phyloP scores from a whole-genome alignment of 2,797 vertebrate species.

The Pangasius krempfi region DNA sequence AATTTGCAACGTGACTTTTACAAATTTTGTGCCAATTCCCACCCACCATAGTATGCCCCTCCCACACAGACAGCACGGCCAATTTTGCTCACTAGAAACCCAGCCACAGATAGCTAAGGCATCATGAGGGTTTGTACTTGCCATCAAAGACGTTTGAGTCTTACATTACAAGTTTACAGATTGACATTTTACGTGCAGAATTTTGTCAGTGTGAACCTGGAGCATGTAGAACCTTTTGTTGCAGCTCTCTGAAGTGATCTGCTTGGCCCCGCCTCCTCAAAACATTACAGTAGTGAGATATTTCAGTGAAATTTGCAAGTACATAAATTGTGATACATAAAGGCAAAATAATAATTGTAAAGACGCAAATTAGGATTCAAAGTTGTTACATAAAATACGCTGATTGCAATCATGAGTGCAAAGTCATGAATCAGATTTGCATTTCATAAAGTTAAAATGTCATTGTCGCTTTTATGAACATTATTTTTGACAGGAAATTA shows the following conservation, averaged over 20 bases:
- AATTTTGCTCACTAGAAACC: background rate
- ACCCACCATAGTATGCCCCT: background rate
- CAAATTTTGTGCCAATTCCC: background rate
- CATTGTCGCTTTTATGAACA: background rate
- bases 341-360: background rate
- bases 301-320: background rate
- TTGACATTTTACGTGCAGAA: no score
- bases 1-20: background rate
- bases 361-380: background rate
- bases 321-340: background rate
- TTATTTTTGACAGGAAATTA: background rate
- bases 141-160: background rate
- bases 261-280: no score
- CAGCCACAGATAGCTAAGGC: background rate
- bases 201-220: background rate
- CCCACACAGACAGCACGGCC: background rate
- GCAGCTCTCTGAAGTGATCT: background rate
- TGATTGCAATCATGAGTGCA: background rate
- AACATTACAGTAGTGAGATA: background rate
- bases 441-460: background rate
- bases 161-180: background rate
- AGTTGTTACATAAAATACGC: background rate
- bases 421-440: background rate
- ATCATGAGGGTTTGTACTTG: background rate
- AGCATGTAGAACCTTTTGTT: background rate